These are phyloP conservation scores for Drepana arcuata DNA, from an alignment of 1,140 invertebrate species.

Conservation along the genomic window DNA sequence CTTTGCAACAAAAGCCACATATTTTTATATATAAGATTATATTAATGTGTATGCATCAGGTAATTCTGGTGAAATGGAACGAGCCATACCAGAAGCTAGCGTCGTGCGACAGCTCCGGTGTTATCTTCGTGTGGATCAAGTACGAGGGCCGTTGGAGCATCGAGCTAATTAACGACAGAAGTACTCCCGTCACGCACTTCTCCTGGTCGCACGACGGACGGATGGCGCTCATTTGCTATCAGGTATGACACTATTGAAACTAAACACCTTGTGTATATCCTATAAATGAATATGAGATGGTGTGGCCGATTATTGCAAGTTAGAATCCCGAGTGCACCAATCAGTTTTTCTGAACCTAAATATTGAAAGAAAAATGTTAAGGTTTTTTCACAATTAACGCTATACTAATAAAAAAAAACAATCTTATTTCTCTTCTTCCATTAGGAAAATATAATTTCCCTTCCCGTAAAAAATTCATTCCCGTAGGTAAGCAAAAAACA, in stretches of 20 bases:
- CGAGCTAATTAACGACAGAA: constrained; percentile 98
- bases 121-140: constrained; percentile 99
- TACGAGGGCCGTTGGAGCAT: constrained; percentile 99
- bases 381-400: neutral
- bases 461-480: too few relatives aligned
- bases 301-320: too few relatives aligned
- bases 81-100: constrained; percentile 98
- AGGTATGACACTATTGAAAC: constrained; percentile 71
- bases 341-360: neutral
- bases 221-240: constrained; percentile 98
- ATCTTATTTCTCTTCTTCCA: too few relatives aligned
- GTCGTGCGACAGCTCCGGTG: constrained; percentile 97
- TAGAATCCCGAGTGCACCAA: neutral
- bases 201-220: constrained; percentile 98
- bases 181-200: constrained; percentile 96
- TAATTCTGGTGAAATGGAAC: constrained; percentile 98
- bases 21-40: too few relatives aligned
- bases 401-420: too few relatives aligned
- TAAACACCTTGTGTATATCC: neutral
- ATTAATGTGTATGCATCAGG: too few relatives aligned
- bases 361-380: neutral
- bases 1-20: too few relatives aligned
- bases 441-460: too few relatives aligned
- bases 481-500: too few relatives aligned
- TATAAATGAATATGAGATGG: neutral